Evolutionary conservation across 2,113 vertebrate species (phyloP), one percentile per base, ranked within the genome.

Genomic region (Seriola dumerili): DNA sequence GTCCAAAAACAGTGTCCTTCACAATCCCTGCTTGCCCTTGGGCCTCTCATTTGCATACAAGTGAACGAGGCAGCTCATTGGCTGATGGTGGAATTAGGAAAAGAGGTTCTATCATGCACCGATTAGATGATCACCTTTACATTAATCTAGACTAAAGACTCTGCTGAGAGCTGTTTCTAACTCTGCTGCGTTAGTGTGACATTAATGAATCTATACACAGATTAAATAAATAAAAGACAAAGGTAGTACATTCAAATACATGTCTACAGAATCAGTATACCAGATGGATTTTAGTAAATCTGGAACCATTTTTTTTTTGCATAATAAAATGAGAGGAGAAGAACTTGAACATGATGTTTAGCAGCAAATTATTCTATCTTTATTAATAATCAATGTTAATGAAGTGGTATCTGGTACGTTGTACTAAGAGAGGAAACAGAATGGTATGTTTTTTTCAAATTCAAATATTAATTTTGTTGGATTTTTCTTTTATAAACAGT

Each of bases 1-100:
- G 73, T 81, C 76, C 78, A 81, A 73, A 90, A 50, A 83, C 46
- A n/a, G 21, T 69, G 79, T 85, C 88, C 87, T 90, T 91, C 81
- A 85, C 67, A 40, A 44, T 80, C 67, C 73, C 44, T 59, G 72
- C 65, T 83, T 80, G 81, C 55, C 84, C 82, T 84, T 85, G 72
- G 42, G 40, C 44, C 50, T 72, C 52, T 85, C 13, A 85, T 92
- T 91, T 91, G 77, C 89, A 86, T 84, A 73, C 21, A 50, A 76
- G 52, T 73, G 76, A 84, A 82, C 36, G 12, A 36, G 77, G 79
- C 64, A 82, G 66, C 59, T 73, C 69, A 89, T 85, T 87, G 85
- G 83, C 52, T 82, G 63, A 74, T 17, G 42, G 55, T 72, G 58
- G 61, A 83, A 78, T 79, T 88, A 21, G 76, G 83, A 75, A 64